Percentiles rank a stretch among this genome's conserved stretches.
These are phyloP conservation scores for Oryzias javanicus DNA, from an alignment of 2,113 vertebrate genomes.

Conservation along the genomic window DNA sequence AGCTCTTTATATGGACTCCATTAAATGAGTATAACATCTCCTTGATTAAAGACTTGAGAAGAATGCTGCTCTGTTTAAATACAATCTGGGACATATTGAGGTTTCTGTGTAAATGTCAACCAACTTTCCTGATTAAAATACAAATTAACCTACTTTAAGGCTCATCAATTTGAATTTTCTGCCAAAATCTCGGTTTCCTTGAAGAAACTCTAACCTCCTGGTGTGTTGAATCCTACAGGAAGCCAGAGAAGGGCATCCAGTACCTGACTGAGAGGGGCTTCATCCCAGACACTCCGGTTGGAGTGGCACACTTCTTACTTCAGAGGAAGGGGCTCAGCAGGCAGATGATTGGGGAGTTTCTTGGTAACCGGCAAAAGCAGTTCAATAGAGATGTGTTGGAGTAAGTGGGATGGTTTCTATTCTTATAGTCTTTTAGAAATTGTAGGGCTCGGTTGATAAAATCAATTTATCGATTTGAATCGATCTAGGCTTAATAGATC, in stretches of 20 bases:
- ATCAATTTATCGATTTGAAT: too few species aligned
- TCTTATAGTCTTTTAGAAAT: too few species aligned
- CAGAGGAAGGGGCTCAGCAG: conserved; percentile 96
- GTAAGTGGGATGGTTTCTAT: conserved; percentile 76
- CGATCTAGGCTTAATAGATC: too few species aligned
- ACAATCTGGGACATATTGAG: neutral
- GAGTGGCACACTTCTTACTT: conserved; percentile 95
- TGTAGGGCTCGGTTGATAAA: neutral
- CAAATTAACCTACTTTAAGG: neutral
- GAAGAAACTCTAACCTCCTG: neutral
- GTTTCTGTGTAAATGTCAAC: neutral
- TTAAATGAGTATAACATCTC: neutral
- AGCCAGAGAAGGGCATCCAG: conserved; percentile 96
- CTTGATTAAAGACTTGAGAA: neutral
- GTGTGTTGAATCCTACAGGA: conserved; percentile 74
- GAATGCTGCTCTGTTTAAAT: neutral
- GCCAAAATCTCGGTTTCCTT: neutral
- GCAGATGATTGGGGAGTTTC: conserved; percentile 98
- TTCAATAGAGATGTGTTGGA: conserved; percentile 98
- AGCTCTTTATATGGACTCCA: neutral
- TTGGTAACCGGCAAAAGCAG: conserved; percentile 96
- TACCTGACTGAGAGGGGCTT: conserved; percentile 96
- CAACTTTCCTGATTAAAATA: neutral
- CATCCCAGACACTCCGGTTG: conserved; percentile 93
- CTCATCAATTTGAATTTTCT: neutral